Conservation (phyloP, 2,888 invertebrate genomes). For the Harmothoe impar region DNA sequence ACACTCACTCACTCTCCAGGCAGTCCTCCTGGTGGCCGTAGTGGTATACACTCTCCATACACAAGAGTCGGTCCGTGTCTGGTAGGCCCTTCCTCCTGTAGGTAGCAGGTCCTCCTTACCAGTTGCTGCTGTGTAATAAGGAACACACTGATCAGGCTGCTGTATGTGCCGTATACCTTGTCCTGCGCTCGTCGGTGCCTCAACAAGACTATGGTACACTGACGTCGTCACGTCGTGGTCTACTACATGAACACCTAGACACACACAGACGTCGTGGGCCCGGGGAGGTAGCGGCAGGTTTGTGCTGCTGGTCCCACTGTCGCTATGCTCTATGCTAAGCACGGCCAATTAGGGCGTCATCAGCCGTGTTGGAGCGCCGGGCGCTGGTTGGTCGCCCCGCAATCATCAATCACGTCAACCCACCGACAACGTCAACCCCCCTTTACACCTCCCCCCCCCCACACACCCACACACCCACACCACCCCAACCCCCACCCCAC, state of each 20-base stretch:
- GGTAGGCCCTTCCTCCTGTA: too few species aligned
- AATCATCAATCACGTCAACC: slow-evolving; percentile 41
- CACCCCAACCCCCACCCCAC: neutral
- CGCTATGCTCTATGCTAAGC: neutral
- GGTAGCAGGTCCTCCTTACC: too few species aligned
- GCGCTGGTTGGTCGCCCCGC: slow-evolving; percentile 47
- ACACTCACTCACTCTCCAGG: too few species aligned
- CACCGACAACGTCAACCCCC: neutral
- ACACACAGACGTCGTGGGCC: neutral
- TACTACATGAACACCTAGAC: neutral
- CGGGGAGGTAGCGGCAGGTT: neutral
- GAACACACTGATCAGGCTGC: neutral
- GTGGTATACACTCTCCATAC: too few species aligned
- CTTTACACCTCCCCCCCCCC: neutral
- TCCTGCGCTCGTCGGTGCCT: neutral
- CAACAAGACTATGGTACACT: neutral
- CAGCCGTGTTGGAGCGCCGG: neutral
- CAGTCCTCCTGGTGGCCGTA: too few species aligned
- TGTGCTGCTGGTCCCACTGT: neutral
- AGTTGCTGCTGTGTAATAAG: too few species aligned
- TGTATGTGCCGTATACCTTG: neutral
- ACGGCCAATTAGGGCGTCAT: slow-evolving; percentile 45
- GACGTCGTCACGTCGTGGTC: neutral
- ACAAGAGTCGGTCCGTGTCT: too few species aligned
- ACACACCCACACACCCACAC: slow-evolving; percentile 21